A percentile compares a stretch with the other conserved stretches of the same genome.
Conservation (phyloP, 2,113 vertebrate species). For the Arothron firmamentum region DNA sequence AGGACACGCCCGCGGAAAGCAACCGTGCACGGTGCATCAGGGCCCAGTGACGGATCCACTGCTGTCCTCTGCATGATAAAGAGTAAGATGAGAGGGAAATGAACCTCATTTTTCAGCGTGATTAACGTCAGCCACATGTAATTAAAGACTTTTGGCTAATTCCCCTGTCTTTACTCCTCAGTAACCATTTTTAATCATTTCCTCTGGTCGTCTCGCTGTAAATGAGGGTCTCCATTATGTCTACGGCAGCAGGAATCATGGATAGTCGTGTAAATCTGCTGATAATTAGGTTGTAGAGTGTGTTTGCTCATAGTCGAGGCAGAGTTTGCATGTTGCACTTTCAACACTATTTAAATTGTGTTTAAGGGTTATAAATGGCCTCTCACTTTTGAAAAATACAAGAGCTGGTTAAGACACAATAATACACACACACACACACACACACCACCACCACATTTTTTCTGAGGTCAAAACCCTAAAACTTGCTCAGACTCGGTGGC, state of each 20-base stretch:
- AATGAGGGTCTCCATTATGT: constrained; percentile 64
- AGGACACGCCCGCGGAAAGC: background rate
- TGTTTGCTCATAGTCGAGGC: background rate
- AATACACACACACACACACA: no score
- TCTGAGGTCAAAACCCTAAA: no score
- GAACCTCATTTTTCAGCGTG: constrained; percentile 70
- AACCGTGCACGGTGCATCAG: constrained; percentile 16
- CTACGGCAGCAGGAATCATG: constrained; percentile 6
- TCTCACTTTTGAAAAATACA: no score
- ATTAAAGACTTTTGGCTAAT: constrained; percentile 80
- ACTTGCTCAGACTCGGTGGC: no score
- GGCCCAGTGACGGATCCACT: constrained; percentile 32
- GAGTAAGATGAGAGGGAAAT: constrained; percentile 76
- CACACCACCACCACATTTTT: no score
- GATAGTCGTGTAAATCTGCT: background rate
- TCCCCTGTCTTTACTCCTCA: constrained; percentile 66
- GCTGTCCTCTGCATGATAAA: constrained; percentile 57
- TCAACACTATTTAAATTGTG: no score
- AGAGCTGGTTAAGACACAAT: no score
- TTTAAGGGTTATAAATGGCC: no score
- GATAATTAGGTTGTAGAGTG: background rate
- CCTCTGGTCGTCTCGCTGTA: constrained; percentile 54
- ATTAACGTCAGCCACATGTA: constrained; percentile 76
- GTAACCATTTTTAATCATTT: constrained; percentile 73
- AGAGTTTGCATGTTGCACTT: no score